A percentile compares a stretch with the other conserved stretches of the same genome.
Conservation (phyloP, 2,113 vertebrate genomes). For the Xiphophorus maculatus region DNA sequence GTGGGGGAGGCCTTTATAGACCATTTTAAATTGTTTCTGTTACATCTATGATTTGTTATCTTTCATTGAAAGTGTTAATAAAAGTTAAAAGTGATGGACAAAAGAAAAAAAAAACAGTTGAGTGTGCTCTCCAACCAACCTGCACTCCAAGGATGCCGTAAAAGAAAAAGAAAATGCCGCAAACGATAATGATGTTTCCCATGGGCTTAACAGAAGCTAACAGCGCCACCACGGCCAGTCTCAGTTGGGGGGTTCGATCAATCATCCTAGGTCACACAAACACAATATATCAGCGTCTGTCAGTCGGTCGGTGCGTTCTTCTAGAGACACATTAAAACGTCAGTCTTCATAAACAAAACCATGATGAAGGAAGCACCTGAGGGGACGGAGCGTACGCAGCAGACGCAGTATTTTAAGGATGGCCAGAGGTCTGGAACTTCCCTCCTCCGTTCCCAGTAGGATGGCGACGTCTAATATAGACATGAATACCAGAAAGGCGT, state of each 20-base stretch:
- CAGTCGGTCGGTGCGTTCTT: background rate
- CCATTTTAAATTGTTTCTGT: no score
- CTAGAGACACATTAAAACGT: no score
- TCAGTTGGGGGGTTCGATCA: slow-evolving; percentile 88
- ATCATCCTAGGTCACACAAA: slow-evolving; percentile 81
- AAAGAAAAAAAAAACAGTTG: background rate
- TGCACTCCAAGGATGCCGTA: slow-evolving; percentile 93
- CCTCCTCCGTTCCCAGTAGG: slow-evolving; percentile 80
- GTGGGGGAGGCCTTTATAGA: no score
- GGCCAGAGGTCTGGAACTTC: slow-evolving; percentile 83
- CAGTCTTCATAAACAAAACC: background rate
- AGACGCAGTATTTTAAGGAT: slow-evolving; percentile 86
- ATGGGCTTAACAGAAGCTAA: slow-evolving; percentile 90
- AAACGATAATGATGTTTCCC: slow-evolving; percentile 89
- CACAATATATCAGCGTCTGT: background rate
- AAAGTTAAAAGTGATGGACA: no score
- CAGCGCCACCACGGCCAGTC: slow-evolving; percentile 91
- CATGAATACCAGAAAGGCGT: slow-evolving; percentile 88
- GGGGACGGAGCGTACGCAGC: slow-evolving; percentile 85
- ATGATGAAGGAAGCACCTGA: slow-evolving; percentile 75
- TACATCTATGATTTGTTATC: no score
- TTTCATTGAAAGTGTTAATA: no score
- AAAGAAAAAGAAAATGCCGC: slow-evolving; percentile 90
- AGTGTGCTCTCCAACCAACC: slow-evolving; percentile 69
- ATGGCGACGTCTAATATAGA: slow-evolving; percentile 89